Base-by-base conservation (phyloP, 1,140 invertebrate genomes). In the Acromyrmex echinatior region DNA sequence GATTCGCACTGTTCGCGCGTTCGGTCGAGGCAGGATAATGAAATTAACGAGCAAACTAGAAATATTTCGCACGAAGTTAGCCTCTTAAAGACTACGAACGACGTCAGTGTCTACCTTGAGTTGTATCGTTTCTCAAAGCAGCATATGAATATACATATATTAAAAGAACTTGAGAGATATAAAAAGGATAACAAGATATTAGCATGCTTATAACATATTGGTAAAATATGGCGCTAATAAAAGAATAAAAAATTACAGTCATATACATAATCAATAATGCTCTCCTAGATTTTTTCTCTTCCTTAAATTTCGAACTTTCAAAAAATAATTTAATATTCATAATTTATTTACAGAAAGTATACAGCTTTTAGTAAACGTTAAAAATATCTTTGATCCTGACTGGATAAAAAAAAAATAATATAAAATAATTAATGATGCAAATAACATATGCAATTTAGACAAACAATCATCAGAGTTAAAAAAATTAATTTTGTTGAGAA, bases 31-130 rank as follows among this genome's bases (percentile, higher is more conserved):
- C 39, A n/a, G 21, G 25, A 62, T 84, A 84, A 62, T 62, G 39
- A 84, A 51, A 84, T 84, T 49, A 76, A 74, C 18, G 28, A 62
- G 14, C 35, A 0, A 76, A 62, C 25, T 49, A 12, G 25, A 39
- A 62, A 60, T 49, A 74, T 63, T 31, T 49, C 25, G 12, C 35
- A 18, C 21, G 14, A 5, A 39, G 18, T 28, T 4, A 1, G 45
- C 25, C 14, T 51, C 39, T 49, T 53, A 10, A 28, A 71, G 25
- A 82, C 73, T 49, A 35, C 21, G 3, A 45, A 51, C 21, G 53
- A 70, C 51, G 1, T 58, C 31, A 39, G 25, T 18, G 16, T 39
- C 16, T 6, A 25, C 12, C 18, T 58, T 7, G 35, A 16, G 5
- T 62, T 16, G 12, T 12, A 3, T 4, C 10, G 21, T 71, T 60